Evolutionary conservation across 2,113 vertebrate genomes (phyloP), one percentile per base, ranked within the genome.

Genomic region (Dissostichus mawsoni): DNA sequence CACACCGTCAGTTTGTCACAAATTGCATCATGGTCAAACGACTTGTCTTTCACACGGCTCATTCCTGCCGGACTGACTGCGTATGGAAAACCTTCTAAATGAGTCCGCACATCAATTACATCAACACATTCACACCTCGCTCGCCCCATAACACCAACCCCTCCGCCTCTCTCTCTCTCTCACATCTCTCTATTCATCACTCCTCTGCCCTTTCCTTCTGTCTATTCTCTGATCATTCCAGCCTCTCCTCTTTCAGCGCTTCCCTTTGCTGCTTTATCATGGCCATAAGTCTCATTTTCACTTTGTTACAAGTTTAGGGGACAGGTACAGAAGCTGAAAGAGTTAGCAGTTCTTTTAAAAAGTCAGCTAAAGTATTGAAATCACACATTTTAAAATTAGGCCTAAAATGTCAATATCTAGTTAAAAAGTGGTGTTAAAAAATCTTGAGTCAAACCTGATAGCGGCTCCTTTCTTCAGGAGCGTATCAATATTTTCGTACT

Each of bases 31-130:
- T 76, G 89, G 85, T 92, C 66, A 90, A 95, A 93, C 69, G 91
- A 52, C 25, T 95, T 84, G 83, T 94, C 95, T 92, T 93, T 92
- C 94, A 94, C 84, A 68, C 77, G 85, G 25, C 51, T 87, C 93
- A 86, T 91, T 91, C 86, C 89, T 93, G 89, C 95, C 91, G 93
- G 95, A 95, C 85, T 92, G 89, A 94, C 84, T 82, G 89, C 87
- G 71, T 79, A 94, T 94, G 93, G 94, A 94, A 93, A 95, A 94
- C 90, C 87, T 87, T 94, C 96, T 95, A 93, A 93, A 94, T 91
- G 87, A 92, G 90, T 91, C 85, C 81, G 36, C 89, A 81, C 93
- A 93, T 94, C 84, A 93, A 89, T 92, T 89, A 94, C 85, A 87
- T 94, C 92, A 91, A 87, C 73, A 3, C 87, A 75, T 86, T 90